A percentile compares a stretch with the other conserved stretches of the same genome.
phyloP scores from a whole-genome alignment of 1,140 invertebrate species.

The Dreissena rostriformis region DNA sequence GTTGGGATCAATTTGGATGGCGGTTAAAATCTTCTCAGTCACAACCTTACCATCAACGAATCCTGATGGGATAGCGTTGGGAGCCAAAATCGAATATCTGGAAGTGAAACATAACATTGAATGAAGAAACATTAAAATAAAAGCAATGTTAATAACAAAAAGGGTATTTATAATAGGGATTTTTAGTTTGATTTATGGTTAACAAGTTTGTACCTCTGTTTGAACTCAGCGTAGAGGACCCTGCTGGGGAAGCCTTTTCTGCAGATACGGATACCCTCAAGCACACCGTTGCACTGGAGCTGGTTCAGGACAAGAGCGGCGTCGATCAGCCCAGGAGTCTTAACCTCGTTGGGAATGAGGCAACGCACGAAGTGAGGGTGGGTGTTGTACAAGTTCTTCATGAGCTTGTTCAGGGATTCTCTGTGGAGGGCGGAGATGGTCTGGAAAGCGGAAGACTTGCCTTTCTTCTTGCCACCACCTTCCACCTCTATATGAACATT shows the following conservation, averaged over 20 bases:
- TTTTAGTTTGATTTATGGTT: background rate
- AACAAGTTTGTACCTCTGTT: constrained; percentile 87
- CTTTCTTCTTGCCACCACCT: constrained; percentile 65
- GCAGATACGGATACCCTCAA: constrained; percentile 99
- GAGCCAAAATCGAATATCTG: constrained; percentile 98
- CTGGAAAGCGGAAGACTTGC: constrained; percentile 92
- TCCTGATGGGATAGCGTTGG: constrained; percentile 88
- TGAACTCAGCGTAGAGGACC: constrained; percentile 99
- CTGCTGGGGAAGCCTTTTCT: constrained; percentile 99
- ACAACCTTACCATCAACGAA: constrained; percentile 90
- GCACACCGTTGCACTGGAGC: constrained; percentile 99
- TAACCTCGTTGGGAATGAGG: constrained; percentile 99
- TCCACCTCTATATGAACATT: background rate
- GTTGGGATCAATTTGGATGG: constrained; percentile 90
- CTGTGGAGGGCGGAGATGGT: constrained; percentile 88
- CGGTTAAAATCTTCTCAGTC: constrained; percentile 89
- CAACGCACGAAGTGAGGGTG: constrained; percentile 99
- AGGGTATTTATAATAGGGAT: background rate
- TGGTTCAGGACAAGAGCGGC: constrained; percentile 98
- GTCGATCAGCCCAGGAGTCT: constrained; percentile 95
- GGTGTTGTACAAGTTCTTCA: constrained; percentile 96
- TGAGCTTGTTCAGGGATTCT: constrained; percentile 84
- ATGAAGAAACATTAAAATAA: background rate
- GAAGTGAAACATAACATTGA: constrained; percentile 8
- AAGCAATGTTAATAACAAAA: background rate